phyloP scores from a whole-genome alignment of 2,888 invertebrate genomes.

The Bombyx huttoni region DNA sequence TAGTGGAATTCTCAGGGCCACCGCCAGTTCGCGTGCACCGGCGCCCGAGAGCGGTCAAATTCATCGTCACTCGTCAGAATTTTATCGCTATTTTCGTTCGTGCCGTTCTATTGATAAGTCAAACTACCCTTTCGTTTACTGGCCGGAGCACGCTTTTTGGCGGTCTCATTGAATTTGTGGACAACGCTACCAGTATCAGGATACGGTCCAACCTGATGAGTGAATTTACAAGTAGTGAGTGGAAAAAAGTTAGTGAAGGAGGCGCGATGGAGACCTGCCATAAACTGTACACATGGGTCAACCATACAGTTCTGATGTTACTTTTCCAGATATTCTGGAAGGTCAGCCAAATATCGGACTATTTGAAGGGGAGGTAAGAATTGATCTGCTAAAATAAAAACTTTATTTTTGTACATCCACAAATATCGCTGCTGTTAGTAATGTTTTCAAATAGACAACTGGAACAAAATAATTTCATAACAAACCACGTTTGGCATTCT shows the following conservation, averaged over 20 bases:
- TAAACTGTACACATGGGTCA: slow-evolving; percentile 62
- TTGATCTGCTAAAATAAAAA: not conserved
- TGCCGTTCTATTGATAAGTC: slow-evolving; percentile 32
- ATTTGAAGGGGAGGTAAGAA: slow-evolving; percentile 60
- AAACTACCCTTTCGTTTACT: slow-evolving; percentile 30
- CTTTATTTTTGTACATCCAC: not conserved
- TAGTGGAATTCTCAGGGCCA: slow-evolving; percentile 38
- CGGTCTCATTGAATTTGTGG: slow-evolving; percentile 4
- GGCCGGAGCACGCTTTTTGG: slow-evolving; percentile 21
- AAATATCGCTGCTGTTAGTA: not conserved
- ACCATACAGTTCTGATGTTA: slow-evolving; percentile 58
- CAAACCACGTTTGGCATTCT: not conserved
- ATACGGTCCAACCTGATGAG: slow-evolving; percentile 28
- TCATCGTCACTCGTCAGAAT: slow-evolving; percentile 21
- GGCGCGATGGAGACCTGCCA: slow-evolving; percentile 61
- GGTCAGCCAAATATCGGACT: slow-evolving; percentile 62
- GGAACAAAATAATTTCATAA: not conserved
- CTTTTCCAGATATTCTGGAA: slow-evolving; percentile 66
- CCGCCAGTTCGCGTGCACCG: slow-evolving; percentile 58
- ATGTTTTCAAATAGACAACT: not conserved
- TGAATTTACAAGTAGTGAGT: slow-evolving; percentile 53
- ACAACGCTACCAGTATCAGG: not conserved
- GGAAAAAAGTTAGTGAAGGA: slow-evolving; percentile 38
- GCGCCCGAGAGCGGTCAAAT: slow-evolving; percentile 43
- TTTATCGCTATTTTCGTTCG: slow-evolving; percentile 39